Conservation (phyloP, 2,797 vertebrate genomes). For the Scarus forsteni region DNA sequence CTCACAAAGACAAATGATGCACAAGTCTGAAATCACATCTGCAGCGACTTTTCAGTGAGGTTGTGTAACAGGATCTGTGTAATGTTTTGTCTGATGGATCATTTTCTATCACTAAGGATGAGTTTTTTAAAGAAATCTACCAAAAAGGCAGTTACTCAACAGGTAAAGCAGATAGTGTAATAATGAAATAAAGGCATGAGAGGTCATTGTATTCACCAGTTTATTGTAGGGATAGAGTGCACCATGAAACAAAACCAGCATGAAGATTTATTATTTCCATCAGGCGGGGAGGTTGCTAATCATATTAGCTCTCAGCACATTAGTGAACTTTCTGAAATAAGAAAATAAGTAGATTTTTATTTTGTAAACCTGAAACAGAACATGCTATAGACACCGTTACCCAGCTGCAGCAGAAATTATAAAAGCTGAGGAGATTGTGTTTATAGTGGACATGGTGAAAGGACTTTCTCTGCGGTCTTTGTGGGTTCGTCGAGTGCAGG, state of each 20-base stretch:
- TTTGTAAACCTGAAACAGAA: slow-evolving; percentile 52
- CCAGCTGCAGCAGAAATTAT: slow-evolving; percentile 61
- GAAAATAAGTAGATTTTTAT: slow-evolving; percentile 70
- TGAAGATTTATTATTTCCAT: slow-evolving; percentile 71
- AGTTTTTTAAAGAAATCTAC: neutral
- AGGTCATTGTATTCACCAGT: slow-evolving; percentile 45
- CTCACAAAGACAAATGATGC: slow-evolving; percentile 54
- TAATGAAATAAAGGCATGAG: neutral
- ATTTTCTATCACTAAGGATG: neutral
- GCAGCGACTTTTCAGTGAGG: slow-evolving; percentile 35
- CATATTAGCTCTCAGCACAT: slow-evolving; percentile 60
- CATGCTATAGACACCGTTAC: slow-evolving; percentile 57
- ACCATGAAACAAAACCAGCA: slow-evolving; percentile 57
- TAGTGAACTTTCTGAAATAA: slow-evolving; percentile 71
- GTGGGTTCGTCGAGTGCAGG: slow-evolving; percentile 34
- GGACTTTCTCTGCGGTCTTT: slow-evolving; percentile 39
- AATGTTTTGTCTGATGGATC: slow-evolving; percentile 19
- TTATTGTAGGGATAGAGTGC: slow-evolving; percentile 74
- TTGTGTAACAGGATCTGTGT: slow-evolving; percentile 40
- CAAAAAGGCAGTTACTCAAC: neutral
- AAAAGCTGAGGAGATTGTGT: slow-evolving; percentile 42
- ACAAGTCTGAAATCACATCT: slow-evolving; percentile 46
- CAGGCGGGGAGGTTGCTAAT: slow-evolving; percentile 59
- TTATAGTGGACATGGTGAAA: slow-evolving; percentile 23
- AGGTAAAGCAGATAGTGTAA: too few species aligned